These are phyloP conservation scores for Laspeyria flexula DNA, from an alignment of 2,888 invertebrate species.

Conservation along the genomic window DNA sequence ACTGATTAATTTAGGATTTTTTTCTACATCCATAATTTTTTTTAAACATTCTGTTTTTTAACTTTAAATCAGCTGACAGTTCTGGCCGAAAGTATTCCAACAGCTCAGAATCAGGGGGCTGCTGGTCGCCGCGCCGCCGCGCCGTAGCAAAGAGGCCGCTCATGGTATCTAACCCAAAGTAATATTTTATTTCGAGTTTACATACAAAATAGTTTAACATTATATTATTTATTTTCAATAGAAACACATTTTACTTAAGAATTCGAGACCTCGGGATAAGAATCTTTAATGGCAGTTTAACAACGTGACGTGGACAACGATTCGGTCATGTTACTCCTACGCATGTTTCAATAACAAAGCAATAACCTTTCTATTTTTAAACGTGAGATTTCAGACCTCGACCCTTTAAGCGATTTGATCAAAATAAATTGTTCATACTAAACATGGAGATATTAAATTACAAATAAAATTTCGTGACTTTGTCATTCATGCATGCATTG, in stretches of 20 bases:
- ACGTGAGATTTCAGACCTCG: constrained; percentile 40
- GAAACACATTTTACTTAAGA: neutral
- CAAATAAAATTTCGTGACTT: constrained; percentile 22
- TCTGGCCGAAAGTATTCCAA: too few relatives aligned
- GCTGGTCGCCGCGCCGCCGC: too few relatives aligned
- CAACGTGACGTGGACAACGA: constrained; percentile 15
- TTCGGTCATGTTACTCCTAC: constrained; percentile 14
- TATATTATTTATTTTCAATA: too few relatives aligned
- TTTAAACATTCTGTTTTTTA: too few relatives aligned
- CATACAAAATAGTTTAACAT: too few relatives aligned
- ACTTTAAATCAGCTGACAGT: too few relatives aligned
- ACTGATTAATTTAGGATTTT: too few relatives aligned
- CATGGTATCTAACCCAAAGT: too few relatives aligned
- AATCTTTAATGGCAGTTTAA: constrained; percentile 19
- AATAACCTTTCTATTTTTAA: constrained; percentile 40
- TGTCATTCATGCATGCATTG: neutral
- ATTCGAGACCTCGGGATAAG: neutral
- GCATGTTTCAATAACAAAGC: constrained; percentile 29
- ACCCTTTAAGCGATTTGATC: constrained; percentile 22
- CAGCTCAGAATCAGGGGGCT: too few relatives aligned
- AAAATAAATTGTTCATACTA: constrained; percentile 14
- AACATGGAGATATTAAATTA: constrained; percentile 1
- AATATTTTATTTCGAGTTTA: too few relatives aligned
- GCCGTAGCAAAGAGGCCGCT: too few relatives aligned
- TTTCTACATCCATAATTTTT: too few relatives aligned